These are phyloP conservation scores for Rhagium mordax DNA, from an alignment of 2,888 invertebrate genomes.

Conservation along the genomic window DNA sequence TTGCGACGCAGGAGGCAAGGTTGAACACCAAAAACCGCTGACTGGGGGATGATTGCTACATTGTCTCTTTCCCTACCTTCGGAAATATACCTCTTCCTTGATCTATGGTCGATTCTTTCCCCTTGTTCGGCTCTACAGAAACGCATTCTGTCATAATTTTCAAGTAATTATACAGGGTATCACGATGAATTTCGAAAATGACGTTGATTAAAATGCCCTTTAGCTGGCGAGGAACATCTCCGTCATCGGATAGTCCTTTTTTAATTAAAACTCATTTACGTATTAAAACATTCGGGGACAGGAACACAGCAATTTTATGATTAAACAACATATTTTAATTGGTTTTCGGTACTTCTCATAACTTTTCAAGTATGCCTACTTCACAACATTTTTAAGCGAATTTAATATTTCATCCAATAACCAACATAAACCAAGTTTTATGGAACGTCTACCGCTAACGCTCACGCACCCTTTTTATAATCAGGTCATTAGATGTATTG, in stretches of 20 bases:
- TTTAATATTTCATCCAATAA: too few species aligned
- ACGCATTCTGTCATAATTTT: conserved; percentile 42
- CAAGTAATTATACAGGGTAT: conserved; percentile 39
- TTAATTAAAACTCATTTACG: background rate
- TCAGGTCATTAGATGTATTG: too few species aligned
- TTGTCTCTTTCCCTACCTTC: conserved; percentile 45
- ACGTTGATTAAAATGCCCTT: background rate
- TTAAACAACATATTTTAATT: background rate
- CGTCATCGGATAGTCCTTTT: background rate
- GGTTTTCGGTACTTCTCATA: too few species aligned
- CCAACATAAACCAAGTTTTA: too few species aligned
- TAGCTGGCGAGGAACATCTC: background rate
- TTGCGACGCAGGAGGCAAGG: conserved; percentile 4
- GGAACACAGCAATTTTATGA: background rate
- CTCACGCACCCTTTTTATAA: too few species aligned
- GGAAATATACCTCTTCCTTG: conserved; percentile 45
- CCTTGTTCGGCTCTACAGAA: conserved; percentile 34
- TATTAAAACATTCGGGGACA: background rate
- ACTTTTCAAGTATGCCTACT: too few species aligned
- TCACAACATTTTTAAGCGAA: too few species aligned
- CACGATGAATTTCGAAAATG: conserved; percentile 35
- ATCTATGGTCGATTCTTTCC: conserved; percentile 40
- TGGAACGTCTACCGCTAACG: too few species aligned
- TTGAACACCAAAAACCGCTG: conserved; percentile 41
- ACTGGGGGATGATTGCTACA: conserved; percentile 44